Base-by-base conservation (phyloP, 2,113 vertebrate genomes). In the Dromaius novaehollandiae region DNA sequence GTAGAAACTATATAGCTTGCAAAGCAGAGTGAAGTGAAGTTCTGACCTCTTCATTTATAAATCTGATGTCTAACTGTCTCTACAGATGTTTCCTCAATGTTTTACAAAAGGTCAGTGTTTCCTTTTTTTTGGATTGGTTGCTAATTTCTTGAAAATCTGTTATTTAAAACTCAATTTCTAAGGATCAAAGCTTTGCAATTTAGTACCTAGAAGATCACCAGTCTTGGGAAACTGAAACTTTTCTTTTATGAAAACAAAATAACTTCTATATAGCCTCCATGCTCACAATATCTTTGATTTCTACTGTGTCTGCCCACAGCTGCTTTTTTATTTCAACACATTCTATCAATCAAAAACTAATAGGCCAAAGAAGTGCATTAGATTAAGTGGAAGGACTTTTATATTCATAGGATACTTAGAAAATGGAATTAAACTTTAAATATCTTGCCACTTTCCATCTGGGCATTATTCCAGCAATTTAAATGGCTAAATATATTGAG, bases 381-480 rank as follows among this genome's bases (percentile, higher is more conserved):
- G 56, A 96, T 96, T 93, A 94, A 97, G 82, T 96, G 80, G 38
- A 88, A 94, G 90, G 10, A 24, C 19, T 88, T 92, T 86, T 86
- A 83, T 95, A 95, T 94, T 96, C 93, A 85, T 89, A 74, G 44
- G 81, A 42, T 38, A 89, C 90, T 96, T 97, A 93, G 68, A 64
- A 93, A 97, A 63, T 75, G 36, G 46, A 87, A 93, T 93, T 63
- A 88, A 68, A 96, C 77, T 97, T 96, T 95, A 96, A 96, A 78
- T 92, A 93, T 77, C 88, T 95, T 92, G 20, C 68, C 65, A 82
- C 70, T 97, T 97, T 93, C 53, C 38, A 60, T 93, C 48, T 95
- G 87, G 94, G 81, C 88, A 88, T 92, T 92, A 65, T 71, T 96
- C 75, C 82, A 97, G 88, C 63, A 95, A 93, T 97, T 96, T 95